Evolutionary conservation across 2,113 vertebrate species (phyloP).

Genomic region (Tetrao urogallus): DNA sequence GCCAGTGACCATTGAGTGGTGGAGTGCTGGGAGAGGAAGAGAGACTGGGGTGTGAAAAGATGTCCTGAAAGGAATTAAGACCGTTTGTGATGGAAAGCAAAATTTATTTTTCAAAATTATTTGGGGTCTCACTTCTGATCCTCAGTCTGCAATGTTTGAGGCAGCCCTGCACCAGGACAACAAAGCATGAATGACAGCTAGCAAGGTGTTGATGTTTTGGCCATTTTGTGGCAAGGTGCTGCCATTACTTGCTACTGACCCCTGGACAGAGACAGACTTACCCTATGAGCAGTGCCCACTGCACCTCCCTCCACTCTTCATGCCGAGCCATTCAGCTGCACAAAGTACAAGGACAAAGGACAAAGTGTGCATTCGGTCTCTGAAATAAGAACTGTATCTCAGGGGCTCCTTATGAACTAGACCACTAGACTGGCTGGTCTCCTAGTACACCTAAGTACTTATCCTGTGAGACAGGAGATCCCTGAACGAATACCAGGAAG

Average conservation of each 20-base stretch:
- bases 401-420: not conserved
- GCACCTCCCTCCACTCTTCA: not conserved
- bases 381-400: not conserved
- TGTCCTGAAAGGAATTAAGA: not conserved
- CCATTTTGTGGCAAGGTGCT: not conserved
- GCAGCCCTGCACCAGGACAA: not conserved
- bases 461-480: not conserved
- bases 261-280: not conserved
- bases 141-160: not conserved
- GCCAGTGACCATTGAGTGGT: not conserved
- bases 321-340: not conserved
- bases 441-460: too few species aligned
- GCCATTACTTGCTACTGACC: not conserved
- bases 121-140: not conserved
- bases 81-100: not conserved
- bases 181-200: not conserved
- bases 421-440: not conserved
- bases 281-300: not conserved
- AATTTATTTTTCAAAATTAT: not conserved
- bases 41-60: not conserved
- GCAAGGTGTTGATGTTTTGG: not conserved
- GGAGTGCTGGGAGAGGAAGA: not conserved
- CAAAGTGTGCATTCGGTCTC: not conserved
- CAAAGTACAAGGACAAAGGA: not conserved
- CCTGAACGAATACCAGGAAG: not conserved